Evolutionary conservation across 1,140 invertebrate genomes (phyloP), one percentile per base, ranked within the genome.

Genomic region (Drosophila yakuba): DNA sequence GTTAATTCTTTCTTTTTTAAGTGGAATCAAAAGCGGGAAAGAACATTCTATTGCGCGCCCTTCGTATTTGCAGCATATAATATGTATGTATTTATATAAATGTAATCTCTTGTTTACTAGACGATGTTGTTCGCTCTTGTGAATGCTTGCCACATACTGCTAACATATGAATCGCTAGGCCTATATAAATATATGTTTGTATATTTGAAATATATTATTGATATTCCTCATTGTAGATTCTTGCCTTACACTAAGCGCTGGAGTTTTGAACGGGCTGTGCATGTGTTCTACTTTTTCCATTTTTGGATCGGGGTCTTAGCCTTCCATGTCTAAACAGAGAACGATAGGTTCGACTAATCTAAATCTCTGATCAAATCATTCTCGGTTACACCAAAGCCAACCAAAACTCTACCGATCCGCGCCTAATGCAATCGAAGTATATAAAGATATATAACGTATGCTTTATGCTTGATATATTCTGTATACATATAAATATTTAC

Each of bases 401-500:
- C 35, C 67, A 78, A 72, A 78, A 78, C 76, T 78, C 75, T 71
- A 56, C 66, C 61, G 43, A 66, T 60, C 78, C 78, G 80, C 81
- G 78, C 62, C 77, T 69, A 80, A 84, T 85, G 60, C 61, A 38
- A 45, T 59, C 56, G 64, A 60, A 85, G 57, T 85, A 61, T 58
- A 76, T 78, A 67, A 55, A 55, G 64, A 67, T 47, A 64, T 71
- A 63, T 54, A 69, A 64, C 60, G 47, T 81, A 73, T 54, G 57
- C 47, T 59, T 43, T 69, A 61, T 61, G 55, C 54, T 79, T 67
- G 67, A 75, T 75, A 76, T 71, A 62, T 80, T 75, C 50, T 78
- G 82, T 85, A 85, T 82, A 88, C 64, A 79, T 72, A 88, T 88
- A 82, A 88, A 86, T 88, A 61, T 74, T 86, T 88, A 82, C 74